Percentiles rank a stretch among this genome's conserved stretches.
These are phyloP conservation scores for Saimiri boliviensis DNA, from an alignment of 2,113 vertebrate genomes.

Conservation along the genomic window DNA sequence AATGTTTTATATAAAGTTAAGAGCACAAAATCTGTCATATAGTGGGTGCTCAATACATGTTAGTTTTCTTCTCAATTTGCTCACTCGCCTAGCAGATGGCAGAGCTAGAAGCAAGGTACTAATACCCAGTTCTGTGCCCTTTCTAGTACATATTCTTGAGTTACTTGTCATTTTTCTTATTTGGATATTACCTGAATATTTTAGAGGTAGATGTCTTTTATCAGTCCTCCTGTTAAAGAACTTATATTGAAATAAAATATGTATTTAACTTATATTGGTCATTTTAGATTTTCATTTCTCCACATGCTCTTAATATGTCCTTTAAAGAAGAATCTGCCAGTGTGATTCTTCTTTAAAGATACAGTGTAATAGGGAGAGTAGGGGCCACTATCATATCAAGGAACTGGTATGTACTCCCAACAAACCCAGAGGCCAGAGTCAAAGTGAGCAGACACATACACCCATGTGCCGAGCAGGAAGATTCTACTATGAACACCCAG, in stretches of 20 bases:
- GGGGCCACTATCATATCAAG: background rate
- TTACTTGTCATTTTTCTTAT: background rate
- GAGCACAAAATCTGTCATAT: background rate
- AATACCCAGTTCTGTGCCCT: background rate
- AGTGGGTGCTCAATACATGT: background rate
- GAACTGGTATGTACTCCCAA: background rate
- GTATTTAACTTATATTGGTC: background rate
- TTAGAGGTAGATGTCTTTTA: background rate
- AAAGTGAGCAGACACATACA: constrained; percentile 16
- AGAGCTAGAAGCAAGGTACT: background rate
- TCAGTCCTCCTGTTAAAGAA: background rate
- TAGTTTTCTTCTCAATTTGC: background rate
- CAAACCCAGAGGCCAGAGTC: background rate
- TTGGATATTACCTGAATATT: background rate
- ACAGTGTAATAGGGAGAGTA: background rate
- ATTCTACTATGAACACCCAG: background rate
- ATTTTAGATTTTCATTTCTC: background rate
- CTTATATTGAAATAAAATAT: background rate
- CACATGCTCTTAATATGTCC: background rate
- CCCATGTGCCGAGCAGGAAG: background rate
- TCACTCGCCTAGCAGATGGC: background rate
- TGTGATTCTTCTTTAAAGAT: background rate
- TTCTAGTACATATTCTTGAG: background rate
- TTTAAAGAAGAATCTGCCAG: background rate
- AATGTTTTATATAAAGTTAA: background rate